Conservation (phyloP, 2,888 invertebrate species). For the Machimus atricapillus region DNA sequence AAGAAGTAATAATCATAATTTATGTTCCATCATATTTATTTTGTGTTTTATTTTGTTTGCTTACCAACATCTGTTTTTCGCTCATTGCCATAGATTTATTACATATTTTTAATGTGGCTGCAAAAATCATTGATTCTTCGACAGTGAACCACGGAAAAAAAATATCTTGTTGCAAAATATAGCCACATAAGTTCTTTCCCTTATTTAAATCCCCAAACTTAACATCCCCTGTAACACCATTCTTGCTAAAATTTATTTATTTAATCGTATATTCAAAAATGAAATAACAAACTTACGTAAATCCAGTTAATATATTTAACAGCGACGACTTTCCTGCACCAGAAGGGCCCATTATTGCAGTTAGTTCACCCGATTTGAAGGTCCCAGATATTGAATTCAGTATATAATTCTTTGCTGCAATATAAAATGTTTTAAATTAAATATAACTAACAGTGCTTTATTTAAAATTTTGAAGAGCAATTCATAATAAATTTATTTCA, state of each 20-base stretch:
- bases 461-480: not conserved
- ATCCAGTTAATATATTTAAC: slow-evolving; percentile 89
- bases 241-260: slow-evolving; percentile 65
- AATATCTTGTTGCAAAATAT: slow-evolving; percentile 92
- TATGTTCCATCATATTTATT: not conserved
- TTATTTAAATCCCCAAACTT: slow-evolving; percentile 63
- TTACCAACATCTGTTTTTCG: slow-evolving; percentile 71
- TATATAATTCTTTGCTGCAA: slow-evolving; percentile 73
- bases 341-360: slow-evolving; percentile 94
- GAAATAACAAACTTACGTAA: slow-evolving; percentile 69
- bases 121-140: slow-evolving; percentile 84
- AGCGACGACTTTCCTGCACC: slow-evolving; percentile 88
- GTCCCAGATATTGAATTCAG: slow-evolving; percentile 74
- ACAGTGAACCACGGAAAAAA: slow-evolving; percentile 84
- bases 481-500: no score
- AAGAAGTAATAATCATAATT: slow-evolving; percentile 22
- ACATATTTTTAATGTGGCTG: slow-evolving; percentile 78
- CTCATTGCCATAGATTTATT: slow-evolving; percentile 58
- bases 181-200: slow-evolving; percentile 81
- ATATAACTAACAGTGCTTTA: not conserved
- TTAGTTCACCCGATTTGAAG: slow-evolving; percentile 78
- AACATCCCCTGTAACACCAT: slow-evolving; percentile 72
- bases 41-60: slow-evolving; percentile 53
- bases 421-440: not conserved
- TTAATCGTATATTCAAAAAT: slow-evolving; percentile 49